A percentile compares a stretch with the other conserved stretches of the same genome.
Evolutionary conservation across 2,113 vertebrate species (phyloP).

Genomic region (Boleophthalmus pectinirostris): DNA sequence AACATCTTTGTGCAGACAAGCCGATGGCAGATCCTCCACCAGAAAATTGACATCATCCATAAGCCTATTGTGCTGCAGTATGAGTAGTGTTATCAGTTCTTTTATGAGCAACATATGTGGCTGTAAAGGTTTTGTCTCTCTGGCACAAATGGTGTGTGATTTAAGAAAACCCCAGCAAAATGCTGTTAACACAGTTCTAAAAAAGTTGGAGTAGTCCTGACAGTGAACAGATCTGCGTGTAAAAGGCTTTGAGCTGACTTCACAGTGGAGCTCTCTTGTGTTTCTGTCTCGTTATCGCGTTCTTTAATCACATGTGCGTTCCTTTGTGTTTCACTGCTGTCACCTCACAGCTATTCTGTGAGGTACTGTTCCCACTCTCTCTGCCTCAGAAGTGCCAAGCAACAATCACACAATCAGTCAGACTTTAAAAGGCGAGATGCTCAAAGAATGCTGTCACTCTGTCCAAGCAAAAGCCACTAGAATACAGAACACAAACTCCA

Average conservation of each 20-base stretch:
- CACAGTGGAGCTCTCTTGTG: conserved; percentile 45
- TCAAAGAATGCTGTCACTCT: conserved; percentile 38
- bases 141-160: conserved; percentile 25
- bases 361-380: conserved; percentile 21
- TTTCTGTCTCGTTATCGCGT: conserved; percentile 55
- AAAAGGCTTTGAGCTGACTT: conserved; percentile 52
- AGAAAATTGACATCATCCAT: background rate
- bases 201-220: conserved; percentile 45
- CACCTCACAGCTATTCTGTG: conserved; percentile 28
- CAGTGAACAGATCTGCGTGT: conserved; percentile 52
- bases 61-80: background rate
- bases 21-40: too few relatives aligned
- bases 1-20: too few relatives aligned
- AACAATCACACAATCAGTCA: conserved; percentile 35
- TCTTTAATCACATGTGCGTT: conserved; percentile 60
- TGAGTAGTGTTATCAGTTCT: background rate
- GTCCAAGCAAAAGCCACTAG: conserved; percentile 28
- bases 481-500: conserved; percentile 45
- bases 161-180: conserved; percentile 45
- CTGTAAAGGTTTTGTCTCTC: conserved; percentile 29
- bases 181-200: conserved; percentile 38
- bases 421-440: conserved; percentile 37
- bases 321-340: conserved; percentile 44
- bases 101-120: background rate
- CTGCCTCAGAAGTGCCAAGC: conserved; percentile 29